Conservation (phyloP, 53 echinoderm and acorn worm genomes). For the Henricia sp. region DNA sequence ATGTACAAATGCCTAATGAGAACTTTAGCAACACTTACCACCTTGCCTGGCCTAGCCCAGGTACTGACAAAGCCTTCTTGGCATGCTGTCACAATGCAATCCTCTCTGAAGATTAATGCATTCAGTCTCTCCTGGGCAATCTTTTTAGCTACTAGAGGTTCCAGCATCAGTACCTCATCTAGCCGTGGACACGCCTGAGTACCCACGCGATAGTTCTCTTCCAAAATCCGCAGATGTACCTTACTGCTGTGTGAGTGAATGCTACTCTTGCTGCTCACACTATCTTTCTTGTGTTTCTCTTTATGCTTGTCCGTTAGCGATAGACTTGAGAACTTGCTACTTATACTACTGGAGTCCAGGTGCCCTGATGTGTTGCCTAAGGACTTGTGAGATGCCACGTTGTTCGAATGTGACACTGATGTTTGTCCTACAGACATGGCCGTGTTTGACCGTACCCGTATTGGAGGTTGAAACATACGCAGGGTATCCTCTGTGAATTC, state of each 20-base stretch:
- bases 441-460: slow-evolving; percentile 90
- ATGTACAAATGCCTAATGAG: not conserved
- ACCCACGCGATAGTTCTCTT: slow-evolving; percentile 81
- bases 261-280: slow-evolving; percentile 90
- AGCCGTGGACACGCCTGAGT: slow-evolving; percentile 91
- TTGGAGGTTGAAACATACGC: slow-evolving; percentile 80
- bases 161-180: slow-evolving; percentile 91
- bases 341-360: slow-evolving; percentile 75
- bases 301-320: slow-evolving; percentile 88
- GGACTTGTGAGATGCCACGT: slow-evolving; percentile 76
- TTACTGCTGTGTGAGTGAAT: slow-evolving; percentile 89
- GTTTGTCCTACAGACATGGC: slow-evolving; percentile 68
- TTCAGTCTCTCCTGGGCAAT: slow-evolving; percentile 95
- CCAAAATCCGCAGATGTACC: slow-evolving; percentile 87
- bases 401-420: slow-evolving; percentile 80
- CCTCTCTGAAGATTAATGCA: slow-evolving; percentile 88
- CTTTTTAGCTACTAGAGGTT: slow-evolving; percentile 92
- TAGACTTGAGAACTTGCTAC: slow-evolving; percentile 80
- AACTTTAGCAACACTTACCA: slow-evolving; percentile 78
- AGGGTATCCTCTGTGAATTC: slow-evolving; percentile 94
- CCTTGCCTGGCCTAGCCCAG: slow-evolving; percentile 98
- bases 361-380: slow-evolving; percentile 74
- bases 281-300: slow-evolving; percentile 96
- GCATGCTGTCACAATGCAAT: slow-evolving; percentile 93
- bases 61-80: slow-evolving; percentile 98